These are phyloP conservation scores for Cranoglanis bouderius DNA, from an alignment of 2,113 vertebrate species.

Conservation along the genomic window DNA sequence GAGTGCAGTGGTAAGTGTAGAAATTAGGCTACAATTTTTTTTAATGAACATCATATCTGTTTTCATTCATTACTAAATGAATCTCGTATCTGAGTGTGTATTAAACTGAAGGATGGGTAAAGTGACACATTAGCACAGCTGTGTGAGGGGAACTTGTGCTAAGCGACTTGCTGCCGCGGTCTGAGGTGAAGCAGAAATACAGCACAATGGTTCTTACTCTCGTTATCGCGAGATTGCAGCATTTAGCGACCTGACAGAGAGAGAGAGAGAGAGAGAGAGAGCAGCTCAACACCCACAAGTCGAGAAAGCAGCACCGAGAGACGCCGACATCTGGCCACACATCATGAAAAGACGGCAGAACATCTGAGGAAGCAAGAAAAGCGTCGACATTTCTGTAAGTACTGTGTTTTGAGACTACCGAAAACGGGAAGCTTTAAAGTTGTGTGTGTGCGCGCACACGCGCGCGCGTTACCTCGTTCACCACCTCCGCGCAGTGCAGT, in stretches of 20 bases:
- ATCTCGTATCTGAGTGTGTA: background rate
- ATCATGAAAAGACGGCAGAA: constrained; percentile 71
- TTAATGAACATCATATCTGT: too few species aligned
- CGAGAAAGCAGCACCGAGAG: constrained; percentile 65
- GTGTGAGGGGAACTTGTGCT: constrained; percentile 43
- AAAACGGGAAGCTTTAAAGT: constrained; percentile 67
- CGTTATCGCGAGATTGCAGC: constrained; percentile 86
- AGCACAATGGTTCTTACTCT: constrained; percentile 54
- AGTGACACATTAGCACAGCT: constrained; percentile 46
- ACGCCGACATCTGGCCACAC: constrained; percentile 78
- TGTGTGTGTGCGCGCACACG: constrained; percentile 48
- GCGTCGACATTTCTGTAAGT: constrained; percentile 68
- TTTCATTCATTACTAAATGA: background rate
- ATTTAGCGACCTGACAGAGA: constrained; percentile 83
- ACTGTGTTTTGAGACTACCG: constrained; percentile 16
- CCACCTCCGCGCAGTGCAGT: constrained; percentile 62
- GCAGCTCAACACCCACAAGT: constrained; percentile 20
- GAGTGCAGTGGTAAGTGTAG: background rate
- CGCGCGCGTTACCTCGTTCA: background rate
- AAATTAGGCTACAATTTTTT: background rate
- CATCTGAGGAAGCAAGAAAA: constrained; percentile 61
- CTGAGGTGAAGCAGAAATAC: constrained; percentile 74
- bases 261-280: constrained; percentile 59
- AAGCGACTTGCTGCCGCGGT: constrained; percentile 76
- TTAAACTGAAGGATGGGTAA: background rate